Evolutionary conservation across 1,140 invertebrate genomes (phyloP).

Genomic region (Brachionus angularis): DNA sequence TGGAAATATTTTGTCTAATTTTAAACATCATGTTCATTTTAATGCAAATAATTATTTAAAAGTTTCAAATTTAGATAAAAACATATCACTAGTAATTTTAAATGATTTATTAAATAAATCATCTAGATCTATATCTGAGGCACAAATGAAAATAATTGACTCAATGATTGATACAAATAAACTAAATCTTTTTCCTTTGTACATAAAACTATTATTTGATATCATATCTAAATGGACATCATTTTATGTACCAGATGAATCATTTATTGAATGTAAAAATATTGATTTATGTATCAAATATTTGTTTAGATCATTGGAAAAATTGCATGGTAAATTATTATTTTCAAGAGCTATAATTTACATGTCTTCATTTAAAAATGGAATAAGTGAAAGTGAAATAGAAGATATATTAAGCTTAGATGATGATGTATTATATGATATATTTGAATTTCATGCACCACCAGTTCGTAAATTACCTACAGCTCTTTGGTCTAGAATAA

Average conservation of each 20-base stretch:
- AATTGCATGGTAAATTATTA: background rate
- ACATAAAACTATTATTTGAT: constrained; percentile 31
- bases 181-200: constrained; percentile 14
- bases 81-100: background rate
- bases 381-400: constrained; percentile 51
- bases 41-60: background rate
- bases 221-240: constrained; percentile 22
- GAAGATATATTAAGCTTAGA: constrained; percentile 53
- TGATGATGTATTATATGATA: constrained; percentile 51
- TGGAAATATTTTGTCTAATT: constrained; percentile 46
- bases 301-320: constrained; percentile 1
- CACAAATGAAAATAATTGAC: no score
- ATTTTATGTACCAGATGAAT: background rate
- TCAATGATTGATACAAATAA: no score
- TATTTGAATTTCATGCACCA: constrained; percentile 46
- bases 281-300: constrained; percentile 13
- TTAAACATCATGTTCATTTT: no score
- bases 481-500: constrained; percentile 67
- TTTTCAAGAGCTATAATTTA: constrained; percentile 4
- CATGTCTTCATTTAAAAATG: constrained; percentile 21
- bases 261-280: background rate
- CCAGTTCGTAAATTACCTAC: constrained; percentile 48
- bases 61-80: background rate
- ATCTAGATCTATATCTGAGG: background rate
- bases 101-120: background rate